phyloP scores from a whole-genome alignment of 2,113 vertebrate genomes.

The Eonycteris spelaea region DNA sequence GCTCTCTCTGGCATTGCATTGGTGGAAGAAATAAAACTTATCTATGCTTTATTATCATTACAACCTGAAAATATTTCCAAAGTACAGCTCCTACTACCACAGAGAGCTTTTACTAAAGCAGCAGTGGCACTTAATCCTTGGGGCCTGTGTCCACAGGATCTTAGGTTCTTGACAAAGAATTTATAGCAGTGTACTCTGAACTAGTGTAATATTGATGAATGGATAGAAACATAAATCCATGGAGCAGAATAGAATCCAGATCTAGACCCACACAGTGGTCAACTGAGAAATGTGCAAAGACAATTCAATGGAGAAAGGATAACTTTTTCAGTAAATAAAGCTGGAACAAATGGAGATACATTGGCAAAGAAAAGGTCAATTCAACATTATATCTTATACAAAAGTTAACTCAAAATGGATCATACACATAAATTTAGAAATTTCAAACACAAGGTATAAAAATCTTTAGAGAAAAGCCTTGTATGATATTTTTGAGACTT shows the following conservation, averaged over 20 bases:
- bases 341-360: not conserved
- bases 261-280: not conserved
- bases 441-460: not conserved
- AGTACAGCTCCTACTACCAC: not conserved
- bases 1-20: not conserved
- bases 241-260: not conserved
- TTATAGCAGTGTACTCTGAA: not conserved
- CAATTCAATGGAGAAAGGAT: not conserved
- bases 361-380: not conserved
- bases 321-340: not conserved
- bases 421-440: not conserved
- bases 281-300: not conserved
- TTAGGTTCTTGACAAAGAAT: not conserved
- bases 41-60: not conserved
- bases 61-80: not conserved
- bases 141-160: not conserved
- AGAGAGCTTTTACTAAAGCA: not conserved
- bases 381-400: not conserved
- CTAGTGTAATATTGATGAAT: not conserved
- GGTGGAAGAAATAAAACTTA: not conserved
- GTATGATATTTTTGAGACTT: not conserved
- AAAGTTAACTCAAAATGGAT: not conserved
- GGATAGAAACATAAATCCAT: not conserved
- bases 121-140: not conserved
- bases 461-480: not conserved